A percentile compares a stretch with the other conserved stretches of the same genome.
Conservation (phyloP, 2,888 invertebrate genomes). For the Idaea dimidiata region DNA sequence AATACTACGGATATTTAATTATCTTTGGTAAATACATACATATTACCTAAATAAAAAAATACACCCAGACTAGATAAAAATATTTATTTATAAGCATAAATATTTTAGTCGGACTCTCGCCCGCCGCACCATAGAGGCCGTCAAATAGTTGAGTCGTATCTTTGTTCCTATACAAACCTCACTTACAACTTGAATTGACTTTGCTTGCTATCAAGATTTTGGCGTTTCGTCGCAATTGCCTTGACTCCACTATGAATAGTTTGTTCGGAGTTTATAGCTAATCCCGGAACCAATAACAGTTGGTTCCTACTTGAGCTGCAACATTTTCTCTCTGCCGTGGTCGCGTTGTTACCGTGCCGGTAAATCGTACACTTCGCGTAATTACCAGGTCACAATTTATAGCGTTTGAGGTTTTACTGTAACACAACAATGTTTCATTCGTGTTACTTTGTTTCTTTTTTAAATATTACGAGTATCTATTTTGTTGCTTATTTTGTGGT, state of each 20-base stretch:
- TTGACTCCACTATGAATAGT: background rate
- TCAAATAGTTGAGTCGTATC: too few relatives aligned
- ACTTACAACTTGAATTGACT: background rate
- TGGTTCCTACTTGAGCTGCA: constrained; percentile 1
- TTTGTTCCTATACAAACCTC: too few relatives aligned
- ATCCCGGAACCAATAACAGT: constrained; percentile 3
- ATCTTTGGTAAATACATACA: too few relatives aligned
- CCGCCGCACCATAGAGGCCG: too few relatives aligned
- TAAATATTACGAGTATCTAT: background rate
- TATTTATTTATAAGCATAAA: too few relatives aligned
- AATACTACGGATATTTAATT: too few relatives aligned
- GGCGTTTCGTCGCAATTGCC: background rate
- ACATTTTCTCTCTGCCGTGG: constrained; percentile 3
- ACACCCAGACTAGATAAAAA: too few relatives aligned
- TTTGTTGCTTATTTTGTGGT: background rate
- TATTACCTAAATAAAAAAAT: too few relatives aligned
- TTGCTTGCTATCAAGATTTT: background rate
- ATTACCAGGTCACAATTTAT: constrained; percentile 25
- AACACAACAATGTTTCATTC: constrained; percentile 5
- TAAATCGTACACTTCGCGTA: constrained; percentile 23
- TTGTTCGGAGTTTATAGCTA: constrained; percentile 1
- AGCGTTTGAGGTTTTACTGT: constrained; percentile 11
- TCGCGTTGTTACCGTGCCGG: constrained; percentile 4
- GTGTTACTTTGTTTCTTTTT: background rate
- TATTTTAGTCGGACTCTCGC: too few relatives aligned